Base-by-base conservation (phyloP, 1,140 invertebrate genomes). In the Calephelis virginiensis region DNA sequence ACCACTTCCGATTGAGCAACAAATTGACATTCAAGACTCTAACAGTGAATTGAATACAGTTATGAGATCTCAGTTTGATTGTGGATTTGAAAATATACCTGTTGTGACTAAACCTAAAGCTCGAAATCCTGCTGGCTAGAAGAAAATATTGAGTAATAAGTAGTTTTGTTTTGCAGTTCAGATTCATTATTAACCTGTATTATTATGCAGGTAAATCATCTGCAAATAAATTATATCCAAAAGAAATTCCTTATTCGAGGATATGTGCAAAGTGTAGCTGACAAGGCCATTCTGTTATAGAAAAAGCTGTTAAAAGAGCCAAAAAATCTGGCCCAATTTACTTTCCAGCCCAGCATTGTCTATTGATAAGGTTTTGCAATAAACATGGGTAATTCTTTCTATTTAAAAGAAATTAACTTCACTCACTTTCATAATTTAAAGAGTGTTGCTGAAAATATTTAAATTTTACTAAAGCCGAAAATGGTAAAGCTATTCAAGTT, bases 31-130 rank as follows among this genome's bases (percentile, higher is more conserved):
- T 13, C 48, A 49, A 13, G 47, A n/a, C 47, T 48, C 47, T 48
- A 48, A 48, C 47, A 48, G 47, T 48, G 48, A 49, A 13, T 13
- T 49, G n/a, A 49, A 49, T 49, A 49, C 48, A 49, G 48, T 13
- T 13, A 13, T 49, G n/a, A 49, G 48, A 49, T 13, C n/a, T 48
- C 47, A 48, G n/a, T 49, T 49, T 49, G 48, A 49, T 13, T 7
- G n/a, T 49, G 48, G n/a, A 49, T 49, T 49, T 49, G 6, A 6
- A 49, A 49, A 13, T 49, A 49, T 12, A 13, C n/a, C 48, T 13
- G 48, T 13, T 13, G 17, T 17, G 17, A 17, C 17, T 17, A 17
- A 17, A 17, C 3, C 3, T 3, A 17, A 17, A 17, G 17, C 17
- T 17, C 17, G 17, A 17, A 17, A 17, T 17, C 3, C 3, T 3